phyloP scores from a whole-genome alignment of 2,888 invertebrate genomes.

The Pterobdella sp. region DNA sequence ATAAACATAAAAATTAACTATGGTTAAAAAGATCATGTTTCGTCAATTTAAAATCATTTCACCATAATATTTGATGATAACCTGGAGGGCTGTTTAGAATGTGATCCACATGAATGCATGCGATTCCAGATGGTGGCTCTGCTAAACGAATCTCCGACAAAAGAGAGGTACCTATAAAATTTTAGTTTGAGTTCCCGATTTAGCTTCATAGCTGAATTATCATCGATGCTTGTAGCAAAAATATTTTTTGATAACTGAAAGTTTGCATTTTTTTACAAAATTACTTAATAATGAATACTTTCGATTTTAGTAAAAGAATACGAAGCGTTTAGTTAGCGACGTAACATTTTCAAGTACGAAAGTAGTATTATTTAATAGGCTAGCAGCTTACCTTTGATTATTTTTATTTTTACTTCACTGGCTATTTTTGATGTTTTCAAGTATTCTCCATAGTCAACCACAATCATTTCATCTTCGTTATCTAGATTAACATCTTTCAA shows the following conservation, averaged over 20 bases:
- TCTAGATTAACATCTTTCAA: constrained; percentile 10
- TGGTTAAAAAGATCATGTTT: no score
- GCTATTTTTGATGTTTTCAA: background rate
- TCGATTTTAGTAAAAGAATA: no score
- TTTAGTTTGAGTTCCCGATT: background rate
- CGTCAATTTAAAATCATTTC: no score
- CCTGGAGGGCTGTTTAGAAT: background rate
- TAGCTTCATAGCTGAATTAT: no score
- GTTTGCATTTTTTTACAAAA: no score
- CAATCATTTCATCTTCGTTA: background rate
- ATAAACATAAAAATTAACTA: no score
- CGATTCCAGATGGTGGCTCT: background rate
- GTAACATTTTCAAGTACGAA: no score
- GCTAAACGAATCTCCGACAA: background rate
- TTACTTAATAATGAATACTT: no score
- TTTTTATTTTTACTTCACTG: background rate
- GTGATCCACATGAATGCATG: background rate
- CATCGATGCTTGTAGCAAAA: no score
- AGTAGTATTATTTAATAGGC: background rate
- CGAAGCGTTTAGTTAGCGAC: no score
- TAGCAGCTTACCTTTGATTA: background rate
- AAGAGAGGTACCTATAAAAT: background rate
- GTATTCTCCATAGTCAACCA: background rate
- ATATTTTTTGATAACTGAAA: no score
- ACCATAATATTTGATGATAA: no score